Base-by-base conservation (phyloP, 2,888 invertebrate genomes). In the Nymphalis c-album region DNA sequence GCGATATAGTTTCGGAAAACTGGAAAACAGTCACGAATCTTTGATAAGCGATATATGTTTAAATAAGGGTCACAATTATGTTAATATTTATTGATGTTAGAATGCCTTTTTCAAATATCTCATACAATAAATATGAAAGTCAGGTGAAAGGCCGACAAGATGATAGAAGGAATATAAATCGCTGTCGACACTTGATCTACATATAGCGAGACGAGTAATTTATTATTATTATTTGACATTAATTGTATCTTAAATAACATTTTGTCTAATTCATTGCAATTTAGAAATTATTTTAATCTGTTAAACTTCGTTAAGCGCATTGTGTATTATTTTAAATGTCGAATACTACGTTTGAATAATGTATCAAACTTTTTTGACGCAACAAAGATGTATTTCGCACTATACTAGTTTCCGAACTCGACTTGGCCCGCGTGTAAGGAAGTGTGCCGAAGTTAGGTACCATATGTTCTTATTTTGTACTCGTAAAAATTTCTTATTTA, bases 181-280 rank as follows among this genome's bases (percentile, higher is more conserved):
- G 20, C 45, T 63, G 51, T 70, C 51, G 70, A 67, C 61, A 67
- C 67, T 45, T 69, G 64, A 70, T 70, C 70, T 61, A 70, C 64
- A 64, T 67, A 63, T 47, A 57, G 53, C 58, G 81, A 83, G 80
- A 79, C 69, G 78, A 75, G 79, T 78, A 64, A 64, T 69, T 66
- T 65, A 64, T 62, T 57, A 67, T 69, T 63, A 40, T 40, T 31
- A 31, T 31, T 31, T 31, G 64, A 63, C 57, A 64, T 71, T 71
- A 68, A 71, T 71, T 67, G 68, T 63, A 68, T 57, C 31, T 63
- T 51, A 68, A 71, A 71, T 71, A 67, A 69, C 66, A 71, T 50
- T 67, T 62, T 67, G 63, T 66, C 59, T 16, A 71, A 64, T 61
- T 64, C 5, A 31, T 31, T 31, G 6, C 26, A 6, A 6, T 31